Percentiles rank a stretch among this genome's conserved stretches.
Evolutionary conservation across 1,140 invertebrate species (phyloP).

Genomic region (Heliconius nattereri): DNA sequence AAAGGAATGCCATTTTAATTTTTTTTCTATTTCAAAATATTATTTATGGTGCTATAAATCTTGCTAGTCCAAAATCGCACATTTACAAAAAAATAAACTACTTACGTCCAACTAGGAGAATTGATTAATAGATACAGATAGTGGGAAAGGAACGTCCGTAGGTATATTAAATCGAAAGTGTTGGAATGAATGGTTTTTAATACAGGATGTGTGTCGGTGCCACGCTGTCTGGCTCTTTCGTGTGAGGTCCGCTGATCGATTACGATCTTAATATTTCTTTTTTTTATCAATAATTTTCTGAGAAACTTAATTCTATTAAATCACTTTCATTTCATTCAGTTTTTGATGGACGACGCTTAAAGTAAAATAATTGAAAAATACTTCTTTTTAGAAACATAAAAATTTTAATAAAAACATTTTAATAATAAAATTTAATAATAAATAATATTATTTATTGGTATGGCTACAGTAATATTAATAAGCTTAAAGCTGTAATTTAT

Average conservation of each 20-base stretch:
- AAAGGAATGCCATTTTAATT: conserved; percentile 38
- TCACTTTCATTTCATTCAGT: background rate
- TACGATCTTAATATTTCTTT: conserved; percentile 28
- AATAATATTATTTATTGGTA: too few relatives aligned
- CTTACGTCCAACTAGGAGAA: conserved; percentile 22
- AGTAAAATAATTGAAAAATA: background rate
- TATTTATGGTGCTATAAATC: conserved; percentile 54
- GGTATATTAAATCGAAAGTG: conserved; percentile 16
- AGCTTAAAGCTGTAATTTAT: too few relatives aligned
- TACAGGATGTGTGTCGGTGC: conserved; percentile 43
- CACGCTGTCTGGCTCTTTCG: conserved; percentile 52
- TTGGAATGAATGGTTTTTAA: conserved; percentile 31
- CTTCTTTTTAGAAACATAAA: background rate
- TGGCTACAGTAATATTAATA: too few relatives aligned
- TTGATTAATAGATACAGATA: conserved; percentile 2
- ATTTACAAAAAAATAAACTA: conserved; percentile 5
- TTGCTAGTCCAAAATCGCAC: conserved; percentile 27
- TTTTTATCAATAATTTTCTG: background rate
- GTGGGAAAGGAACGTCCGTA: conserved; percentile 5
- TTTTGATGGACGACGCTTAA: background rate
- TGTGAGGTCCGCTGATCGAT: conserved; percentile 47
- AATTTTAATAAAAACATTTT: too few relatives aligned
- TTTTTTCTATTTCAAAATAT: conserved; percentile 40
- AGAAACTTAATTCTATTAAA: conserved; percentile 1
- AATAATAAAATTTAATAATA: too few relatives aligned